phyloP scores from a whole-genome alignment of 2,888 invertebrate species.

The Microplitis deprimator region DNA sequence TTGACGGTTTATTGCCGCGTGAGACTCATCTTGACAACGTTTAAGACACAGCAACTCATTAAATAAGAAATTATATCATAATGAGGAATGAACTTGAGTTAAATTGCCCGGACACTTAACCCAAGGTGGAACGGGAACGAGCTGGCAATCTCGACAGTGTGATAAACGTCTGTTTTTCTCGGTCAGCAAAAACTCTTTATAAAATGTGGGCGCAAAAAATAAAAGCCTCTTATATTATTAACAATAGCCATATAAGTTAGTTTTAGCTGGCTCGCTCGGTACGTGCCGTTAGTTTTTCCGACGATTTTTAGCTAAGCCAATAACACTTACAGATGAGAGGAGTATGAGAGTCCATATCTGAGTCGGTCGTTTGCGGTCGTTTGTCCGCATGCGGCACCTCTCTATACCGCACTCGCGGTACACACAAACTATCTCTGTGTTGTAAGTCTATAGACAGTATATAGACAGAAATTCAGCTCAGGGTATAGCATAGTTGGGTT shows the following conservation, averaged over 20 bases:
- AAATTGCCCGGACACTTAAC: background rate
- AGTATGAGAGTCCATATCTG: background rate
- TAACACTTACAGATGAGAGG: background rate
- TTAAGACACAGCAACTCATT: conserved; percentile 47
- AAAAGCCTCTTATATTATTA: background rate
- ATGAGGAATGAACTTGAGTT: background rate
- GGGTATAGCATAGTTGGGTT: too few relatives aligned
- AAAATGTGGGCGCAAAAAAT: background rate
- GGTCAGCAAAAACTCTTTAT: background rate
- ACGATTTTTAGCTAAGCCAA: background rate
- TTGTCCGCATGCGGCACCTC: conserved; percentile 1
- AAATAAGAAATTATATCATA: conserved; percentile 8
- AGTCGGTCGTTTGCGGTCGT: conserved; percentile 1
- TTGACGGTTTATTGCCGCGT: conserved; percentile 43
- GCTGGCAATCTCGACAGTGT: background rate
- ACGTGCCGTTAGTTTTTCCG: background rate
- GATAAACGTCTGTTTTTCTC: background rate
- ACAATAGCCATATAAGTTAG: background rate
- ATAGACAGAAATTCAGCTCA: background rate
- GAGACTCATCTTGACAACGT: conserved; percentile 55
- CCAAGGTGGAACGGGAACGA: too few relatives aligned
- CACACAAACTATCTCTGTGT: background rate
- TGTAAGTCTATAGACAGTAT: background rate
- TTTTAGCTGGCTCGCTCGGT: background rate
- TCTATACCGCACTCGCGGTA: background rate